Base-by-base conservation (phyloP, 2,113 vertebrate genomes). In the Rynchops niger region DNA sequence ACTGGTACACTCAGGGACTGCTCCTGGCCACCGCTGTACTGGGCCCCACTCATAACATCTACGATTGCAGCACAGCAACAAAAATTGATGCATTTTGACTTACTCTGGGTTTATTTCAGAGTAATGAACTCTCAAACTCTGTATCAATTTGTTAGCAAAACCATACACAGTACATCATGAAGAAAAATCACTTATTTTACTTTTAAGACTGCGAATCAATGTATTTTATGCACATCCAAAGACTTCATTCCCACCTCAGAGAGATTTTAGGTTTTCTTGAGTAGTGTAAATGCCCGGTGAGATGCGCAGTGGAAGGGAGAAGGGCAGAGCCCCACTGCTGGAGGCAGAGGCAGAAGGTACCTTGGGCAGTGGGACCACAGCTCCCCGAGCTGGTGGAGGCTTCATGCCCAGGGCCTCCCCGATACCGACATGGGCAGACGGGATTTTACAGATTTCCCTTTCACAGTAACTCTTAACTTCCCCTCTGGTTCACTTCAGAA, bases 61-160 rank as follows among this genome's bases (percentile, higher is more conserved):
- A 52, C 5, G 2, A 21, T 0, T 27, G 55, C 29, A 83, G 22
- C 8, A 42, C 15, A n/a, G 58, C 1, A 0, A 61, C 1, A 1
- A 55, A 71, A 76, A 25, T 36, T 3, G 4, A 10, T 5, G 19
- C 9, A 9, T 10, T 83, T 22, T 15, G 19, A 43, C 20, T 50
- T 34, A 40, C 8, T 3, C 65, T 36, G 65, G 20, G 23, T 29
- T 79, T 29, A 71, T 40, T 59, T 27, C 61, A 95, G 36, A 72
- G 29, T 29, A 91, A 63, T 8, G 50, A 43, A 55, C 82, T 18
- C 59, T 93, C 50, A 45, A 58, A 32, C 17, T 50, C 83, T 81
- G 73, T 55, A 72, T 8, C 55, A 27, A 29, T 62, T 36, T 43
- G n/a, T 20, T 62, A 94, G 25, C 73, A 87, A 84, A 91, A 85